phyloP scores from a whole-genome alignment of 2,113 vertebrate genomes.

The Meriones unguiculatus region DNA sequence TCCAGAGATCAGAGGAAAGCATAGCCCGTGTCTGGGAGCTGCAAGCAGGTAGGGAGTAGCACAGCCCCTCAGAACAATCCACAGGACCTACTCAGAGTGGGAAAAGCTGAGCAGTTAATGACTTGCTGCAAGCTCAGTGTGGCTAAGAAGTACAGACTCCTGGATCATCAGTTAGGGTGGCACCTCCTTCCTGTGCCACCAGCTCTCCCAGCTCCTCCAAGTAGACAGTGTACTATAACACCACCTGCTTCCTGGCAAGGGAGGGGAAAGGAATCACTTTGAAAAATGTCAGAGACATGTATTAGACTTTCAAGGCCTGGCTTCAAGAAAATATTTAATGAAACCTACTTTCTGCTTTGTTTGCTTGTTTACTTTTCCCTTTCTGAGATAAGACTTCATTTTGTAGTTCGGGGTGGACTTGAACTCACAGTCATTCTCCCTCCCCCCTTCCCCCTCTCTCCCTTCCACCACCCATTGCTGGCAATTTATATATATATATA shows the following conservation, averaged over 20 bases:
- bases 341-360: not conserved
- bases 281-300: not conserved
- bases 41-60: not conserved
- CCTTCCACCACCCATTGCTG: not conserved
- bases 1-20: not conserved
- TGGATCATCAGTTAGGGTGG: too few relatives aligned
- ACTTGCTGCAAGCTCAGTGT: not conserved
- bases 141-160: not conserved
- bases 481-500: too few relatives aligned
- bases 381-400: not conserved
- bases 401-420: not conserved
- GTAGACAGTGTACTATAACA: not conserved
- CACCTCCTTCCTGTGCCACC: too few relatives aligned
- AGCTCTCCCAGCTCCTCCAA: not conserved
- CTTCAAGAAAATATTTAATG: not conserved
- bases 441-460: not conserved
- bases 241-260: not conserved
- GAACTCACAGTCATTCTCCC: not conserved
- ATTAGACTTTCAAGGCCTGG: not conserved
- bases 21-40: not conserved
- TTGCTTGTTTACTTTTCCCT: not conserved
- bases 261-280: not conserved
- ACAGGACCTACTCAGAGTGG: not conserved
- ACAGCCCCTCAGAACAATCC: too few relatives aligned
- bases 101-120: not conserved